A percentile compares a stretch with the other conserved stretches of the same genome.
phyloP scores from a whole-genome alignment of 1,140 invertebrate species.

The Oedothorax gibbosus region DNA sequence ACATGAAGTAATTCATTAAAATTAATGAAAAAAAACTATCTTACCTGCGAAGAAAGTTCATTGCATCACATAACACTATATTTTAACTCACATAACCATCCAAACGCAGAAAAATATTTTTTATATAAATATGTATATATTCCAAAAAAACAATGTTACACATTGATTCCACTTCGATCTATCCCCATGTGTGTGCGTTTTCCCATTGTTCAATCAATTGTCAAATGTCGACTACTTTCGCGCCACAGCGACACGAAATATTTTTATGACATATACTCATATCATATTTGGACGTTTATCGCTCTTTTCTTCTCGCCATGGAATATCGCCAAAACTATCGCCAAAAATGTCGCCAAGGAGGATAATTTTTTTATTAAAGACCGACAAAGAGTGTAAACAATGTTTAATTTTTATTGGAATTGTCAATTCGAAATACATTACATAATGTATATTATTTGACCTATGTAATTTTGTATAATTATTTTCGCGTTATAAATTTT shows the following conservation, averaged over 20 bases:
- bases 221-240: slow-evolving; percentile 52
- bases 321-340: neutral
- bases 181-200: neutral
- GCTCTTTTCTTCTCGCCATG: neutral
- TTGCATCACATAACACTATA: no score
- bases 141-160: neutral
- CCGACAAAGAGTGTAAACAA: neutral
- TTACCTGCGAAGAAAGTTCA: no score
- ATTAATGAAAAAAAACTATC: no score
- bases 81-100: no score
- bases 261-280: neutral
- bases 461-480: neutral
- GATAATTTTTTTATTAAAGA: neutral
- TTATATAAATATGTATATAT: no score
- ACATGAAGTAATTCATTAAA: no score
- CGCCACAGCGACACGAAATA: slow-evolving; percentile 41
- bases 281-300: slow-evolving; percentile 26
- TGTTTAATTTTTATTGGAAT: neutral
- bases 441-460: neutral
- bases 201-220: slow-evolving; percentile 39
- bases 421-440: neutral
- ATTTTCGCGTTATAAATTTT: neutral
- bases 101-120: no score
- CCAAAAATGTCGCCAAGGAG: slow-evolving; percentile 27
- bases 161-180: neutral